phyloP scores from a whole-genome alignment of 1,140 invertebrate species.

The Leucophenga varia region DNA sequence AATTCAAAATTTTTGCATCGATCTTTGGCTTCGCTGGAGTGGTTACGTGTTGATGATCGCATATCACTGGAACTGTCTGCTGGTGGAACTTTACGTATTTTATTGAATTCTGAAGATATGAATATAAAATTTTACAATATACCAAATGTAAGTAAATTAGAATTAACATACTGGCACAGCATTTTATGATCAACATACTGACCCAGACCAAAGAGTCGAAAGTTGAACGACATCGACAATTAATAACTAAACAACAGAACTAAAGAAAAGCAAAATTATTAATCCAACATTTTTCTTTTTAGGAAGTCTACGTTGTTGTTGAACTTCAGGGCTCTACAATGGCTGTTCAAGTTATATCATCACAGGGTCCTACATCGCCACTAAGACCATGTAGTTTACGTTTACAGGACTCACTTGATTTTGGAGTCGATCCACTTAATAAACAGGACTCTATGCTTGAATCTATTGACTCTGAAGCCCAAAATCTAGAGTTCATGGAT shows the following conservation, averaged over 20 bases:
- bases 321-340: slow-evolving; percentile 73
- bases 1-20: slow-evolving; percentile 62
- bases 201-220: too few relatives aligned
- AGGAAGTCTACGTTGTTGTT: slow-evolving; percentile 74
- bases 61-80: slow-evolving; percentile 67
- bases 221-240: too few relatives aligned
- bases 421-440: slow-evolving; percentile 63
- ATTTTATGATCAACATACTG: too few relatives aligned
- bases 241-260: too few relatives aligned
- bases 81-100: slow-evolving; percentile 64
- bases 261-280: slow-evolving; percentile 1
- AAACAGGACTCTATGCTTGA: slow-evolving; percentile 57
- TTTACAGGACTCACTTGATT: slow-evolving; percentile 66
- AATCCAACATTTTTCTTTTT: slow-evolving; percentile 10
- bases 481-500: slow-evolving; percentile 65
- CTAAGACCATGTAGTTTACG: slow-evolving; percentile 61
- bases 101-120: slow-evolving; percentile 81
- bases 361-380: slow-evolving; percentile 59
- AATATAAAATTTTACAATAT: slow-evolving; percentile 78
- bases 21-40: slow-evolving; percentile 76
- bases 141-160: slow-evolving; percentile 68
- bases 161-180: too few relatives aligned
- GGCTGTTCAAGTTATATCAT: slow-evolving; percentile 63
- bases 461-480: slow-evolving; percentile 51
- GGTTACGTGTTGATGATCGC: slow-evolving; percentile 74